Conservation (phyloP, 1,140 invertebrate species). For the Anastrepha ludens region DNA sequence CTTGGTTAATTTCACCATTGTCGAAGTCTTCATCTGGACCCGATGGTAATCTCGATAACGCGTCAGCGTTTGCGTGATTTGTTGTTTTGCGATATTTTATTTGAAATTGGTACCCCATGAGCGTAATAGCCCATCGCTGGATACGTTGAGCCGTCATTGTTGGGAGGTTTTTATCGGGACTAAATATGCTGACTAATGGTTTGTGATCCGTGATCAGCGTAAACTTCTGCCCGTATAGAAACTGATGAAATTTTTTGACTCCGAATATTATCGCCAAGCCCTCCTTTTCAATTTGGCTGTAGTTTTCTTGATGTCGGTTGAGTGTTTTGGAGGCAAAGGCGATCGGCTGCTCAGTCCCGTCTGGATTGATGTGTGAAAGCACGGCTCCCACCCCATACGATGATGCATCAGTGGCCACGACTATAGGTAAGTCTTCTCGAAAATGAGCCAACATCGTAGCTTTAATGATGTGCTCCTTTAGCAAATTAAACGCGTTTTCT, state of each 20-base stretch:
- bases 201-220: slow-evolving; percentile 75
- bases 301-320: slow-evolving; percentile 56
- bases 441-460: no score
- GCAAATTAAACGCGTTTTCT: no score
- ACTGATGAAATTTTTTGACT: slow-evolving; percentile 71
- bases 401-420: no score
- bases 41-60: not conserved
- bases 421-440: no score
- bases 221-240: slow-evolving; percentile 64
- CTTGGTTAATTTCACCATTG: not conserved
- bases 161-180: slow-evolving; percentile 67
- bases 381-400: no score
- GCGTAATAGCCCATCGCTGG: slow-evolving; percentile 51
- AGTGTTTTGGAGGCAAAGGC: no score
- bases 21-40: not conserved
- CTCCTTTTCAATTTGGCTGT: slow-evolving; percentile 75
- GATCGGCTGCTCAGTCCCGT: no score
- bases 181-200: slow-evolving; percentile 72
- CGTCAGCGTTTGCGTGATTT: not conserved
- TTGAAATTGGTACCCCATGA: not conserved
- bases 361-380: no score
- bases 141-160: slow-evolving; percentile 60
- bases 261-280: slow-evolving; percentile 70
- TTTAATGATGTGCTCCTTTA: no score
- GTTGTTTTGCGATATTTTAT: not conserved